Evolutionary conservation across 2,797 vertebrate genomes (phyloP).

Genomic region (Sebastes trivittatus): DNA sequence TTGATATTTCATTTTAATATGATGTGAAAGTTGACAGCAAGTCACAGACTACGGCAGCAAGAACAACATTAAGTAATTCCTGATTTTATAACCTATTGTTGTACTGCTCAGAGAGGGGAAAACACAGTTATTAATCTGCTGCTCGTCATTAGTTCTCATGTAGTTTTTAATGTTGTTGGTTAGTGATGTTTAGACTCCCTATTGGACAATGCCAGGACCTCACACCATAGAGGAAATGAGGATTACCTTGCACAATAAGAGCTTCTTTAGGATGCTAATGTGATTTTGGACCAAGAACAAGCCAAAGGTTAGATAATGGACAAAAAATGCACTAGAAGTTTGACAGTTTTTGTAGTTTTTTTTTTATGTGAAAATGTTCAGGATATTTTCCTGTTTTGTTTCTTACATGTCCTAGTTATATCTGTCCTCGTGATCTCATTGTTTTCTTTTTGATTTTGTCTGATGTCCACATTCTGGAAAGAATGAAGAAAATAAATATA

Average conservation of each 20-base stretch:
- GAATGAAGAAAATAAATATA: conserved; percentile 81
- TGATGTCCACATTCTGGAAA: conserved; percentile 58
- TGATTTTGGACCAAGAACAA: conserved; percentile 72
- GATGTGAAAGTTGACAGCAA: not conserved
- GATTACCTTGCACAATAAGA: conserved; percentile 47
- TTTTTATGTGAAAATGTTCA: conserved; percentile 63
- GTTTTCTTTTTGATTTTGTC: conserved; percentile 56
- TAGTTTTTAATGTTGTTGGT: conserved; percentile 10
- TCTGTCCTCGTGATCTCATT: conserved; percentile 49
- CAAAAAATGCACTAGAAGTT: conserved; percentile 72
- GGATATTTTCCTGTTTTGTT: conserved; percentile 48
- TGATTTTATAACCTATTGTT: not conserved
- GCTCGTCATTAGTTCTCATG: not conserved
- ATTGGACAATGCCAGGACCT: conserved; percentile 27
- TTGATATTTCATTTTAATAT: conserved; percentile 31
- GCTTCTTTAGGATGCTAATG: conserved; percentile 40
- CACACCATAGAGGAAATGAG: conserved; percentile 18
- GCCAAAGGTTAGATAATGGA: conserved; percentile 80
- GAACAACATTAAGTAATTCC: not conserved
- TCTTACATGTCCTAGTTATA: conserved; percentile 49
- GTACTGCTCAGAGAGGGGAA: conserved; percentile 1
- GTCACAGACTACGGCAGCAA: not conserved
- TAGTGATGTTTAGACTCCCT: conserved; percentile 30
- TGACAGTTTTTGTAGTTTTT: conserved; percentile 51
- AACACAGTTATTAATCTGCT: conserved; percentile 3